Evolutionary conservation across 2,113 vertebrate genomes (phyloP), one percentile per base, ranked within the genome.

Genomic region (Anoplopoma fimbria): DNA sequence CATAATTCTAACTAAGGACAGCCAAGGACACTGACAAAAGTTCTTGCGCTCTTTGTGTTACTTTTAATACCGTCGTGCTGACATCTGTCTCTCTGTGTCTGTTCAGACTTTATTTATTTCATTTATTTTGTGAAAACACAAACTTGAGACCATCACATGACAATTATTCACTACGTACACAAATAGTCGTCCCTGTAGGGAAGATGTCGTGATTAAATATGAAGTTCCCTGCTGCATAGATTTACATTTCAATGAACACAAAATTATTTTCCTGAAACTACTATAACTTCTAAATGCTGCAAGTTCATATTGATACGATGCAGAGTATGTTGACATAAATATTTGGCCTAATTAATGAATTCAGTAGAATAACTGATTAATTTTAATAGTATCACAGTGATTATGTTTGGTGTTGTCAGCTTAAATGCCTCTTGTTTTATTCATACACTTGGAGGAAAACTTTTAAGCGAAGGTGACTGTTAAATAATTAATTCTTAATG

Each of bases 301-400:
- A 9, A 65, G 34, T 77, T 68, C 65, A 36, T 33, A 60, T 72
- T 42, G 58, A 74, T 31, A 75, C 27, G 64, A 70, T 75, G 34
- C 25, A 62, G 78, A 69, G 33, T 51, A 27, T 72, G 49, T 71
- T 70, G 40, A 77, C 42, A 79, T 65, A 36, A 79, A 70, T 80
- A 81, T 71, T 76, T 75, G 27, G 13, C 69, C 79, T 89, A 53
- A 90, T 90, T 81, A 89, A 91, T 90, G 57, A 72, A 90, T 87
- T 87, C 75, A 82, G 71, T n/a, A 58, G 83, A 71, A 55, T 68
- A 68, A 61, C 77, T 85, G 79, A 83, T 87, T 85, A 72, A 60
- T 38, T 87, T 40, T 75, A 57, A 83, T 63, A 34, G 27, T 63
- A 33, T 63, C 62, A 21, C 36, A 4, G 21, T 79, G 79, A 88